A percentile compares a stretch with the other conserved stretches of the same genome.
Evolutionary conservation across 2,113 vertebrate species (phyloP).

Genomic region (Ameiurus melas): DNA sequence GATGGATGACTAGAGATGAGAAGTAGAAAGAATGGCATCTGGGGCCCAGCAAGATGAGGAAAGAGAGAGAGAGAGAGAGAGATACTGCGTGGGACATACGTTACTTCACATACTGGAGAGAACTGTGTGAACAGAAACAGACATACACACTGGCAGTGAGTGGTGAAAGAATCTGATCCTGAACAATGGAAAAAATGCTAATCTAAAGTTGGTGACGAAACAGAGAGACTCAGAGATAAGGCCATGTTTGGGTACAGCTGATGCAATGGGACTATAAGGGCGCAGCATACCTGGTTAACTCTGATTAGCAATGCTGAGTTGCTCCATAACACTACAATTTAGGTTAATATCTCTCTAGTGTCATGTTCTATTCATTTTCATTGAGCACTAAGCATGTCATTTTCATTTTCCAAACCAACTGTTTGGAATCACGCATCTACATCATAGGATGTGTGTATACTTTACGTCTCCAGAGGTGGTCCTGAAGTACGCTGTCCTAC

Average conservation of each 20-base stretch:
- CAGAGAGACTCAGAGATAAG: neutral
- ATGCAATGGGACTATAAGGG: neutral
- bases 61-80: neutral
- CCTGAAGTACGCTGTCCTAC: slow-evolving; percentile 13
- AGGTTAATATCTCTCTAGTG: neutral
- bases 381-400: neutral
- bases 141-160: slow-evolving; percentile 22
- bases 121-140: slow-evolving; percentile 21
- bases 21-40: slow-evolving; percentile 31
- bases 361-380: neutral
- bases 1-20: slow-evolving; percentile 54
- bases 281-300: neutral
- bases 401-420: neutral
- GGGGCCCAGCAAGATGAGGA: neutral
- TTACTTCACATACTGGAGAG: slow-evolving; percentile 25
- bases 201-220: neutral
- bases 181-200: slow-evolving; percentile 15
- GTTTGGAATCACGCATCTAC: neutral
- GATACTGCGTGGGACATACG: slow-evolving; percentile 9
- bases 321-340: neutral
- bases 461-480: neutral
- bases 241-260: slow-evolving; percentile 1
- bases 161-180: slow-evolving; percentile 24
- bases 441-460: neutral
- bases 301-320: slow-evolving; percentile 1